Conservation (phyloP, 2,797 vertebrate species). For the Smutsia gigantea region DNA sequence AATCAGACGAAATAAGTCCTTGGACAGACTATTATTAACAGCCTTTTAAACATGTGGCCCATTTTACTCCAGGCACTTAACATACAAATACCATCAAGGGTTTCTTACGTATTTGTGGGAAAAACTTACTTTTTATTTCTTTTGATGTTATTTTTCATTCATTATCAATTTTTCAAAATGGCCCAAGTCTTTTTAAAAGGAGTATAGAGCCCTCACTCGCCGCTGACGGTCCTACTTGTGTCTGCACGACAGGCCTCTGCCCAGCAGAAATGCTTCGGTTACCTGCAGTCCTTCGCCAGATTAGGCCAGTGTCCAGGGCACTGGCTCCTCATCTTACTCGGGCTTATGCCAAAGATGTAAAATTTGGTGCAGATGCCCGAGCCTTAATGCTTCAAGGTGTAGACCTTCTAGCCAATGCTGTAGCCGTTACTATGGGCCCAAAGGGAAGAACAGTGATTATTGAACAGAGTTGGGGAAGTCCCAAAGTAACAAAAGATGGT, state of each 20-base stretch:
- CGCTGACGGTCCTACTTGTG: slow-evolving; percentile 1
- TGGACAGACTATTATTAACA: neutral
- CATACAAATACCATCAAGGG: neutral
- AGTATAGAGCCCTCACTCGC: slow-evolving; percentile 62
- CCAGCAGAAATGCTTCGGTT: slow-evolving; percentile 92
- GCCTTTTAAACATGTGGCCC: slow-evolving; percentile 26
- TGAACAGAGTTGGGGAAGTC: slow-evolving; percentile 99
- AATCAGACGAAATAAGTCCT: neutral
- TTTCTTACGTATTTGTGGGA: neutral
- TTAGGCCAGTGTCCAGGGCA: slow-evolving; percentile 92
- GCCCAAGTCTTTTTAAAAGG: neutral
- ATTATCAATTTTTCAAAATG: slow-evolving; percentile 4
- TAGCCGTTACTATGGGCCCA: slow-evolving; percentile 99
- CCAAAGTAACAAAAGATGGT: slow-evolving; percentile 99
- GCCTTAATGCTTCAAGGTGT: slow-evolving; percentile 99
- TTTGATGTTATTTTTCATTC: slow-evolving; percentile 6
- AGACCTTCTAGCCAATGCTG: slow-evolving; percentile 96
- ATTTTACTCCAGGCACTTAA: neutral
- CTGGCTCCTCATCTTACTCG: slow-evolving; percentile 94
- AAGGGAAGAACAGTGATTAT: slow-evolving; percentile 99
- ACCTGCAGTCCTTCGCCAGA: slow-evolving; percentile 90
- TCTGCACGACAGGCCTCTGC: neutral
- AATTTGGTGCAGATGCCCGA: slow-evolving; percentile 97
- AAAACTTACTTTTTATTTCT: neutral
- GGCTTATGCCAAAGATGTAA: slow-evolving; percentile 96